These are phyloP conservation scores for Nudaria mundana DNA, from an alignment of 2,888 invertebrate species.

Conservation along the genomic window DNA sequence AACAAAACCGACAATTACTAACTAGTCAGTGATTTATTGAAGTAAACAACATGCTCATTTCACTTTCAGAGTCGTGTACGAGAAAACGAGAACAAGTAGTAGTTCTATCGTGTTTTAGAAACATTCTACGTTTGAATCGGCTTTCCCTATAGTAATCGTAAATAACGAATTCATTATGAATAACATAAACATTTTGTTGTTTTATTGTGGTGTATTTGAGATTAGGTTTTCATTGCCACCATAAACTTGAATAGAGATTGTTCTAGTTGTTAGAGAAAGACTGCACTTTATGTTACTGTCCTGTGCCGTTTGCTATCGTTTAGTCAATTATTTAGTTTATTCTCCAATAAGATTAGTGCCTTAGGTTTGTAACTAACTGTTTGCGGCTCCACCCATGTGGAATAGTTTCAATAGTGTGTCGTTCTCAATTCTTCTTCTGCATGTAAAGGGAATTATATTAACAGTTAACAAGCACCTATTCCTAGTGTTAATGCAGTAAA, in stretches of 20 bases:
- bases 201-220: constrained; percentile 42
- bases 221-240: constrained; percentile 44
- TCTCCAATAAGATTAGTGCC: too few species aligned
- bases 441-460: too few species aligned
- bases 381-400: too few species aligned
- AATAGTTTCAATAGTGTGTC: too few species aligned
- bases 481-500: too few species aligned
- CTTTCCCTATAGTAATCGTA: constrained; percentile 63
- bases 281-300: constrained; percentile 21
- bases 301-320: constrained; percentile 19
- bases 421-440: too few species aligned
- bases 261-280: constrained; percentile 19
- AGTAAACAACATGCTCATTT: constrained; percentile 57
- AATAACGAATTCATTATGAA: constrained; percentile 64
- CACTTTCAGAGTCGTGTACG: constrained; percentile 66
- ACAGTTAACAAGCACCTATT: too few species aligned
- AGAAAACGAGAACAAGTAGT: constrained; percentile 56
- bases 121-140: constrained; percentile 20
- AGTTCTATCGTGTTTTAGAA: constrained; percentile 43
- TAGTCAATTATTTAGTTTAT: constrained; percentile 11
- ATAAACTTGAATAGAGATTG: constrained; percentile 26
- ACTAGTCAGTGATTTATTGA: constrained; percentile 57
- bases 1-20: constrained; percentile 39
- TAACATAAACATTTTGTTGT: constrained; percentile 49
- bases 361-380: too few species aligned